Percentiles rank a stretch among this genome's conserved stretches.
These are phyloP conservation scores for Ornithoptera priamus DNA, from an alignment of 2,888 invertebrate genomes.

Conservation along the genomic window DNA sequence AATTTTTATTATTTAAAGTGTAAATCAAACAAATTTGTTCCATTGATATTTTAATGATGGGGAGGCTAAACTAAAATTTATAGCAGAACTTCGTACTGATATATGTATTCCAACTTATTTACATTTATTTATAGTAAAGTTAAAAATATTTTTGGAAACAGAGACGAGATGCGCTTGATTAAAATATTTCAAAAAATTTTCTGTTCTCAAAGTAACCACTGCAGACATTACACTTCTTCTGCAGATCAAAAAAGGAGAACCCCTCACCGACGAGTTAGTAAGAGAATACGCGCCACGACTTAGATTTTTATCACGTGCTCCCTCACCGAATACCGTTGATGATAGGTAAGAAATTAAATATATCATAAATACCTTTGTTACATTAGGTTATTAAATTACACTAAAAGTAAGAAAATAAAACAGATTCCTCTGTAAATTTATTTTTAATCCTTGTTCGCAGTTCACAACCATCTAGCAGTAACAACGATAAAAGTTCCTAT, in stretches of 20 bases:
- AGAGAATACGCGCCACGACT: constrained; percentile 65
- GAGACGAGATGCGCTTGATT: no score
- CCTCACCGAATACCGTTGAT: constrained; percentile 54
- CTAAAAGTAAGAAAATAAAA: background rate
- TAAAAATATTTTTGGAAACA: no score
- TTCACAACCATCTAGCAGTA: constrained; percentile 74
- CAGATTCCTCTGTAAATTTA: background rate
- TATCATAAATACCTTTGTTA: background rate
- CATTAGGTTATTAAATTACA: background rate
- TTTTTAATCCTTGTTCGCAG: constrained; percentile 45
- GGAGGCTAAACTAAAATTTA: no score
- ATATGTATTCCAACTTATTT: no score
- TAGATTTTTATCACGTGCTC: constrained; percentile 61
- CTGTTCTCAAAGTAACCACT: no score
- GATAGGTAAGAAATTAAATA: constrained; percentile 54
- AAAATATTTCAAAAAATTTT: no score
- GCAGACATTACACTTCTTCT: constrained; percentile 19
- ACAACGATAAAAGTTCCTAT: constrained; percentile 74
- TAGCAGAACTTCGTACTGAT: no score
- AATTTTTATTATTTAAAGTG: no score
- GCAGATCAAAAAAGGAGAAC: constrained; percentile 65
- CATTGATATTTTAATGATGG: no score
- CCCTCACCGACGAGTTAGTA: constrained; percentile 65
- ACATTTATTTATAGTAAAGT: no score
- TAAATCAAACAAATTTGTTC: no score